These are phyloP conservation scores for Sinohyriopsis cumingii DNA, from an alignment of 2,888 invertebrate species.

Conservation along the genomic window DNA sequence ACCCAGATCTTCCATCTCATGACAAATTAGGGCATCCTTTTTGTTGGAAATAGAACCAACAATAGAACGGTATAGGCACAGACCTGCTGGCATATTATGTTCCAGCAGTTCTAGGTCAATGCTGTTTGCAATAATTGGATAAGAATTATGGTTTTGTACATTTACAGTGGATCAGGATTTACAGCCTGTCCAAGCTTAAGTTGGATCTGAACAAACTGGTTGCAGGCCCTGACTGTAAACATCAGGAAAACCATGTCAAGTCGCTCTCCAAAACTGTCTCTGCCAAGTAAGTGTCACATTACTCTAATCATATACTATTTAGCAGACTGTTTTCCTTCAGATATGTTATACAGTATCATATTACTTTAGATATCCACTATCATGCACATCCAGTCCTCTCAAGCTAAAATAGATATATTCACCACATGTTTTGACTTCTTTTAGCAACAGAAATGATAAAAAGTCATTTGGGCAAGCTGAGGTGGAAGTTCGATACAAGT, in stretches of 20 bases:
- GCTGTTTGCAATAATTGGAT: background rate
- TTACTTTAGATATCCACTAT: background rate
- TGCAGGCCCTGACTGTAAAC: slow-evolving; percentile 70
- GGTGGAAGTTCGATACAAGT: too few relatives aligned
- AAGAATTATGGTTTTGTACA: too few relatives aligned
- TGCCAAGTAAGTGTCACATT: slow-evolving; percentile 63
- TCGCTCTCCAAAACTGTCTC: slow-evolving; percentile 65
- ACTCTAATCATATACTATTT: background rate
- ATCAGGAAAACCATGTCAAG: slow-evolving; percentile 64
- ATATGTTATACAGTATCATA: background rate
- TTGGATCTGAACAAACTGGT: slow-evolving; percentile 69
- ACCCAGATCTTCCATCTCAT: too few relatives aligned
- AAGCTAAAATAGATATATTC: too few relatives aligned
- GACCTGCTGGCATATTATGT: too few relatives aligned
- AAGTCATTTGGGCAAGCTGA: too few relatives aligned
- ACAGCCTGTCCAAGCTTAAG: slow-evolving; percentile 67
- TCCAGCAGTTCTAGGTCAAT: background rate
- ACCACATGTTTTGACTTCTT: too few relatives aligned
- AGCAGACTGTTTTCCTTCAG: too few relatives aligned
- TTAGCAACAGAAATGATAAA: too few relatives aligned
- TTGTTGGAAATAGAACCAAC: too few relatives aligned
- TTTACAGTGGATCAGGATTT: slow-evolving; percentile 68
- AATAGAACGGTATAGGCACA: too few relatives aligned
- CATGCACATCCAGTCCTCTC: background rate
- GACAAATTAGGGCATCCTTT: too few relatives aligned